Conservation (phyloP, 1,140 invertebrate species). For the Habropoda laboriosa region DNA sequence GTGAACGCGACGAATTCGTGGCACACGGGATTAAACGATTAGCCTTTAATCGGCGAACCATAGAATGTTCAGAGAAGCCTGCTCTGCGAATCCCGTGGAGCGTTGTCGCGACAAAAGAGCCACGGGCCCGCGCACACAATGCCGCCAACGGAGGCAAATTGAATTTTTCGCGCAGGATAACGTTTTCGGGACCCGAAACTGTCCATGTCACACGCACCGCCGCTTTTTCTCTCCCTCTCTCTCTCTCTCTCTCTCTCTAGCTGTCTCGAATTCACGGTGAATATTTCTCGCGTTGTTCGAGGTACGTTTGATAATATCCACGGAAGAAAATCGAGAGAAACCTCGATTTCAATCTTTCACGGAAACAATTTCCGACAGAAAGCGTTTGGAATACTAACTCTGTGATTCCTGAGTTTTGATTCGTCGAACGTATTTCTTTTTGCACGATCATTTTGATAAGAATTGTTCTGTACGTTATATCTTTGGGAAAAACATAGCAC, state of each 20-base stretch:
- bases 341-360: too few relatives aligned
- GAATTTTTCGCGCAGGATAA: constrained; percentile 8
- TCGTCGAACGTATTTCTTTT: too few relatives aligned
- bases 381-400: too few relatives aligned
- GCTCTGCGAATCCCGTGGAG: neutral
- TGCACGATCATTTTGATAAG: too few relatives aligned
- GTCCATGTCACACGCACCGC: neutral
- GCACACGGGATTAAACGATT: constrained; percentile 1
- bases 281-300: too few relatives aligned
- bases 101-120: neutral
- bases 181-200: neutral
- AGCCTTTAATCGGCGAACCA: constrained; percentile 15
- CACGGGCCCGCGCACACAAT: neutral
- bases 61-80: neutral
- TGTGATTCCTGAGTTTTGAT: too few relatives aligned
- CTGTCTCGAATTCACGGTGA: neutral
- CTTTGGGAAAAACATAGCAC: too few relatives aligned
- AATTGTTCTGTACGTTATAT: too few relatives aligned
- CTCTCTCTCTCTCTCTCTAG: neutral
- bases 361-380: too few relatives aligned
- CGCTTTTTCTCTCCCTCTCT: neutral
- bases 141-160: neutral
- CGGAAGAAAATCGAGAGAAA: too few relatives aligned
- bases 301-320: neutral
- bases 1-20: neutral